phyloP scores from a whole-genome alignment of 2,113 vertebrate genomes.

The Burhinus oedicnemus region DNA sequence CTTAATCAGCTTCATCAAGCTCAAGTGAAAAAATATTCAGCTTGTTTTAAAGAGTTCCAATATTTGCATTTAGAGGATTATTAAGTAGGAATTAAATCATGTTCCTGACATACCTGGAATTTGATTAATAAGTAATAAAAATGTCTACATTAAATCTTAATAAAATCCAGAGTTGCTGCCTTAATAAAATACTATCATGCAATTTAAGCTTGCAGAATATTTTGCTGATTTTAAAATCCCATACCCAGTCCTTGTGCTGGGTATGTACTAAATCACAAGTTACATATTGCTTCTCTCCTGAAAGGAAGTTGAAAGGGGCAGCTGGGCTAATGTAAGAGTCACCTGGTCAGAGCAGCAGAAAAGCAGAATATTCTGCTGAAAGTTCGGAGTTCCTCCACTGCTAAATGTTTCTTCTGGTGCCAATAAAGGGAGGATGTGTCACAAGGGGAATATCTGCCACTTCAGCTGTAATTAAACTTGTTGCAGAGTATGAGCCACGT shows the following conservation, averaged over 20 bases:
- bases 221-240: background rate
- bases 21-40: background rate
- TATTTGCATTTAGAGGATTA: slow-evolving; percentile 32
- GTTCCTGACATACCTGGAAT: background rate
- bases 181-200: background rate
- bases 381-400: background rate
- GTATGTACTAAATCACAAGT: background rate
- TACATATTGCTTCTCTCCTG: background rate
- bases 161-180: slow-evolving; percentile 21
- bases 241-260: background rate
- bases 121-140: background rate
- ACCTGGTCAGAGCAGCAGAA: background rate
- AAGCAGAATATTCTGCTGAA: background rate
- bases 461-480: slow-evolving; percentile 64
- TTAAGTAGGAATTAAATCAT: slow-evolving; percentile 34
- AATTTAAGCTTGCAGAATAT: background rate
- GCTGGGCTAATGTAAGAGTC: background rate
- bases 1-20: slow-evolving; percentile 20
- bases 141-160: background rate
- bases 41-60: background rate
- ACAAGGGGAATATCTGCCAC: slow-evolving; percentile 34
- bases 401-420: background rate
- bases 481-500: slow-evolving; percentile 1
- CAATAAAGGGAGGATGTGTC: background rate
- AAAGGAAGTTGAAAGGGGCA: background rate